These are phyloP conservation scores for cat (Felis catus) DNA, from an alignment of 2,113 vertebrate species.

Conservation along the genomic window DNA sequence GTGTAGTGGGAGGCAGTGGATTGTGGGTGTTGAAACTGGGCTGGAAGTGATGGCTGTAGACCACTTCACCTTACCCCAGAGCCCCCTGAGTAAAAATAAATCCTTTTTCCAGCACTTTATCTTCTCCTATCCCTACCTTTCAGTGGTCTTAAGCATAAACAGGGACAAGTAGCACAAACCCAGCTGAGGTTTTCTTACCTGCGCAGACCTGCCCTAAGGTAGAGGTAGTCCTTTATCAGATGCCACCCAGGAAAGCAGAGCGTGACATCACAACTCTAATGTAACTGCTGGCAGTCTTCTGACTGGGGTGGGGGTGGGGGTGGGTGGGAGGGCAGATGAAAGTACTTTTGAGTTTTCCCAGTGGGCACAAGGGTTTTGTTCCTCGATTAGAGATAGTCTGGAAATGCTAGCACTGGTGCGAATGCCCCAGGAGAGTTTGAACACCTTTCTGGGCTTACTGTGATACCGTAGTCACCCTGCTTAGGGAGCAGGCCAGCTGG, in stretches of 20 bases:
- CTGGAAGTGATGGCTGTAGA: background rate
- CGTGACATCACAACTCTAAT: background rate
- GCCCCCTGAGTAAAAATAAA: background rate
- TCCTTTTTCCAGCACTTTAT: background rate
- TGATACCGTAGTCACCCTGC: background rate
- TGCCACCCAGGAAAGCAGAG: background rate
- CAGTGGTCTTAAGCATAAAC: background rate
- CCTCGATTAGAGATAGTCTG: slow-evolving; percentile 15
- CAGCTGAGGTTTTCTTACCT: background rate
- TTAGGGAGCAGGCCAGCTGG: background rate
- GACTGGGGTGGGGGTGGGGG: background rate
- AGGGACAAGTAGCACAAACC: background rate
- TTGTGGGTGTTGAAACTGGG: background rate
- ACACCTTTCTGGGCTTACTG: background rate
- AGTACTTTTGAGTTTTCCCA: slow-evolving; percentile 14
- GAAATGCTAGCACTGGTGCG: background rate
- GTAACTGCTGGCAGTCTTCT: background rate
- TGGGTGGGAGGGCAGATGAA: background rate
- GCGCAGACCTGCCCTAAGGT: background rate
- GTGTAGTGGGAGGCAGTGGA: background rate
- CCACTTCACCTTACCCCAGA: background rate
- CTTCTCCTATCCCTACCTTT: background rate
- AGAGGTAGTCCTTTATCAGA: slow-evolving; percentile 5
- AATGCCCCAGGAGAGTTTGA: background rate
- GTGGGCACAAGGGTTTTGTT: background rate